These are phyloP conservation scores for Cephus rjabovi DNA, from an alignment of 2,888 invertebrate species.

Conservation along the genomic window DNA sequence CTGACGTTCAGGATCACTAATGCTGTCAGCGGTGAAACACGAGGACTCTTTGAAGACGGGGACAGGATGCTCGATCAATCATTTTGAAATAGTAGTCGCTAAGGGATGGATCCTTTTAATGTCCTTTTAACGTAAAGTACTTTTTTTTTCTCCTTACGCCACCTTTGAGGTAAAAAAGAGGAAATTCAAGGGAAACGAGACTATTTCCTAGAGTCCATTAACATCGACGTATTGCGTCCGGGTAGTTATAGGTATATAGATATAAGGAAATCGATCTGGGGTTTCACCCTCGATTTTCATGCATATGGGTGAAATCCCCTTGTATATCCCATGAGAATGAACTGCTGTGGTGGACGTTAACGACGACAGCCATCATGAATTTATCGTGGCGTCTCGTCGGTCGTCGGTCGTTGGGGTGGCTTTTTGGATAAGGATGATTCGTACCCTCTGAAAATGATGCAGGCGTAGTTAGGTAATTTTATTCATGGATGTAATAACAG, in stretches of 20 bases:
- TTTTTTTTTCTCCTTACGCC: not conserved
- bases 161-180: not conserved
- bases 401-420: not conserved
- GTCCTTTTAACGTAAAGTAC: not conserved
- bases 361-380: not conserved
- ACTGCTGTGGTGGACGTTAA: not conserved
- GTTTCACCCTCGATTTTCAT: not conserved
- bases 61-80: not conserved
- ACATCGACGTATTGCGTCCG: not conserved
- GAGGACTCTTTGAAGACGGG: not conserved
- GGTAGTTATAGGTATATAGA: not conserved
- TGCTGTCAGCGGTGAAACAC: not conserved
- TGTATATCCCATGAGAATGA: not conserved
- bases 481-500: not conserved
- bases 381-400: not conserved
- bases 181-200: not conserved
- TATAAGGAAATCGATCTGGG: not conserved
- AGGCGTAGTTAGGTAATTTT: not conserved
- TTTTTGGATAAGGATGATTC: not conserved
- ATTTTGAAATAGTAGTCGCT: not conserved
- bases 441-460: not conserved
- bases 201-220: not conserved
- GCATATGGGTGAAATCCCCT: not conserved
- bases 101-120: not conserved
- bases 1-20: not conserved